phyloP scores from a whole-genome alignment of 2,113 vertebrate genomes.

The Entelurus aequoreus region DNA sequence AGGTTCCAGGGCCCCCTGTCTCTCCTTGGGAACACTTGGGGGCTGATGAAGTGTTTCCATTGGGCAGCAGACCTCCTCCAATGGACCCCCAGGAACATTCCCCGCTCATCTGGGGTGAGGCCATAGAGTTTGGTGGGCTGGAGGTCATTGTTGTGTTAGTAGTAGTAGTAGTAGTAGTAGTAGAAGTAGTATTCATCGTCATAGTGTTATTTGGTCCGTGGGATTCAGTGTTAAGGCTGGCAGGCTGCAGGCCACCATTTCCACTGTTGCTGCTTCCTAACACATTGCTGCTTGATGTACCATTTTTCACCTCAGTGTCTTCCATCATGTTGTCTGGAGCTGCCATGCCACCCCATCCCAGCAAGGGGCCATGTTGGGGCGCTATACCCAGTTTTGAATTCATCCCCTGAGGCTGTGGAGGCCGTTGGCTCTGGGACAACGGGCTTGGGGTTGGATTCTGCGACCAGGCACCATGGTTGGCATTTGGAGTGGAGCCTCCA shows the following conservation, averaged over 20 bases:
- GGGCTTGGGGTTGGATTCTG: constrained; percentile 56
- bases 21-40: constrained; percentile 83
- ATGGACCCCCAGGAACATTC: constrained; percentile 78
- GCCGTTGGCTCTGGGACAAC: constrained; percentile 79
- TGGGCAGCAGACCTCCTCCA: constrained; percentile 74
- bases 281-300: constrained; percentile 87
- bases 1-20: constrained; percentile 75
- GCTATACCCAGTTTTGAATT: constrained; percentile 78
- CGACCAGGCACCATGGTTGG: constrained; percentile 94
- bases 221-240: constrained; percentile 94
- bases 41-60: constrained; percentile 71
- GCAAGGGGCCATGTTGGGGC: constrained; percentile 45
- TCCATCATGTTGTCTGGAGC: constrained; percentile 76
- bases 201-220: constrained; percentile 99
- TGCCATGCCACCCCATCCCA: constrained; percentile 84
- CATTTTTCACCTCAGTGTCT: constrained; percentile 81
- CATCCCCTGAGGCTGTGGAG: constrained; percentile 87
- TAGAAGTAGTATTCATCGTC: constrained; percentile 85
- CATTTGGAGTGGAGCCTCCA: constrained; percentile 90
- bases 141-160: constrained; percentile 96
- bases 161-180: constrained; percentile 60
- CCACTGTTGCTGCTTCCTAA: constrained; percentile 75
- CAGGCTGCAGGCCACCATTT: constrained; percentile 75
- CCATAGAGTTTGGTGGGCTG: constrained; percentile 97
- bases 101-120: constrained; percentile 84